phyloP scores from a whole-genome alignment of 2,797 vertebrate species.

The Poeciliopsis paucimaculata region DNA sequence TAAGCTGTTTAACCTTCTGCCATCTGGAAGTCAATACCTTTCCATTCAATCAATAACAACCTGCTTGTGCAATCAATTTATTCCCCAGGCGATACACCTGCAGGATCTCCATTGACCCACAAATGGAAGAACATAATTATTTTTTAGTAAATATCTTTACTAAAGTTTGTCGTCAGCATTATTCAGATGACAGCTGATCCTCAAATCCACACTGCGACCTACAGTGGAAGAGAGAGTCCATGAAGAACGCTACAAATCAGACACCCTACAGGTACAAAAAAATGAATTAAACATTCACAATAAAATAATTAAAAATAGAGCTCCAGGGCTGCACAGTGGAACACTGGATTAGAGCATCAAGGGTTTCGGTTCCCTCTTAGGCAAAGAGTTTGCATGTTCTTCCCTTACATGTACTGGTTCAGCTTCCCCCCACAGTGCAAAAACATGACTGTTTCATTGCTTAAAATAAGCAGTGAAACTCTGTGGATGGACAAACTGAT shows the following conservation, averaged over 20 bases:
- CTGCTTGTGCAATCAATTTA: background rate
- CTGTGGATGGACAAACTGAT: background rate
- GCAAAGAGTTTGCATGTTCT: background rate
- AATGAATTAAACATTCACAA: background rate
- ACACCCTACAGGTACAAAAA: background rate
- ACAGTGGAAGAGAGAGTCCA: background rate
- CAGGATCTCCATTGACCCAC: background rate
- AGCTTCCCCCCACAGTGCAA: background rate
- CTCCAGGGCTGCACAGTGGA: background rate
- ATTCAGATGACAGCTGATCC: background rate
- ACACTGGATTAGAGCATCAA: background rate
- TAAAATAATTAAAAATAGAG: background rate
- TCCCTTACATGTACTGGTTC: background rate
- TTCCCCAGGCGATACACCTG: background rate
- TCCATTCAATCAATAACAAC: constrained; percentile 1
- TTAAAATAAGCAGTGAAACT: background rate
- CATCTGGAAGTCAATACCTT: background rate
- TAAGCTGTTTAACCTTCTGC: constrained; percentile 2
- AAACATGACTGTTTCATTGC: background rate
- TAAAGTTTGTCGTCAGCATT: background rate
- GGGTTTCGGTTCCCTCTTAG: background rate
- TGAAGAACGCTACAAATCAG: background rate
- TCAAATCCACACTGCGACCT: background rate
- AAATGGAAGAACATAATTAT: background rate
- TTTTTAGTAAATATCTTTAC: background rate